phyloP scores from a whole-genome alignment of 1,140 invertebrate species.

The Eriosoma lanigerum region DNA sequence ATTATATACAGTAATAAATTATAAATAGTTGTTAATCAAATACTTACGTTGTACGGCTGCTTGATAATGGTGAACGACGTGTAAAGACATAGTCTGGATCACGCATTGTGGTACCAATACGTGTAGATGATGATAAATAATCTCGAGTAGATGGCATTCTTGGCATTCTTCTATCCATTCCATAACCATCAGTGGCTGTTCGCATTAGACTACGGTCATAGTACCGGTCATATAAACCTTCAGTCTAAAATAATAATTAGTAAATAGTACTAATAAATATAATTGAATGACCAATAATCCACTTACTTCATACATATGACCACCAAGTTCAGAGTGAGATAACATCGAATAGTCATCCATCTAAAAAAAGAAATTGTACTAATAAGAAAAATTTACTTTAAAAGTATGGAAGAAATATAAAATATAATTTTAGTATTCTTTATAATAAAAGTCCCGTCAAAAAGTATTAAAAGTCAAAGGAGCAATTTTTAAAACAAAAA shows the following conservation, averaged over 20 bases:
- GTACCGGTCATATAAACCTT: conserved; percentile 41
- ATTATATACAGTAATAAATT: neutral
- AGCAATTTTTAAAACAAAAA: too few species aligned
- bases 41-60: conserved; percentile 40
- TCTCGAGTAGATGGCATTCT: conserved; percentile 44
- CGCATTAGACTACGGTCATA: conserved; percentile 38
- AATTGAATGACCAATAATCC: too few species aligned
- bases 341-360: conserved; percentile 48
- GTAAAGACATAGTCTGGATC: conserved; percentile 46
- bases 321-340: conserved; percentile 35
- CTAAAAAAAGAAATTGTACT: conserved; percentile 10
- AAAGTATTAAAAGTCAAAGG: too few species aligned
- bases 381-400: too few species aligned
- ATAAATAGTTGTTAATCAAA: neutral
- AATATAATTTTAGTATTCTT: neutral
- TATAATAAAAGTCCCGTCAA: too few species aligned
- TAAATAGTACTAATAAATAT: neutral
- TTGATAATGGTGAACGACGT: conserved; percentile 41
- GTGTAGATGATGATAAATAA: conserved; percentile 44
- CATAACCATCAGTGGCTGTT: conserved; percentile 44
- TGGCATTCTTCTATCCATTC: conserved; percentile 41
- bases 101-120: conserved; percentile 44
- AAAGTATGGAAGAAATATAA: too few species aligned
- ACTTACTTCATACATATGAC: conserved; percentile 46
- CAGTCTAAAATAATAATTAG: conserved; percentile 22